Conservation (phyloP, 2,888 invertebrate species). For the Drosophila testacea region DNA sequence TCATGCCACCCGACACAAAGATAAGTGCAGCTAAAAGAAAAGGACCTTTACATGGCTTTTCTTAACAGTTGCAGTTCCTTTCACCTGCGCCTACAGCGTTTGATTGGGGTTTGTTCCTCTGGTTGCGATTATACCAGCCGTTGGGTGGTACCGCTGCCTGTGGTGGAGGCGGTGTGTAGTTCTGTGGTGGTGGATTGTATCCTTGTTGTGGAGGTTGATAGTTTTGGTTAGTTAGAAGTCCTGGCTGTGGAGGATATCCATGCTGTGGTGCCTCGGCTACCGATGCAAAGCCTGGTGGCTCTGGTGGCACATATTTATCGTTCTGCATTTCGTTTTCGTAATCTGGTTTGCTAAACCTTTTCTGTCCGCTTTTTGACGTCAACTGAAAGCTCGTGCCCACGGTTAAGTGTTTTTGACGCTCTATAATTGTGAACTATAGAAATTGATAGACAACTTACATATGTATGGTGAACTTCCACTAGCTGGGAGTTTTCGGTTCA, state of each 20-base stretch:
- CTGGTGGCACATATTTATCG: conserved; percentile 41
- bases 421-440: no score
- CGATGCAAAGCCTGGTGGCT: conserved; percentile 27
- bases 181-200: conserved; percentile 33
- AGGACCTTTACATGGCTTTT: not conserved
- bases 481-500: no score
- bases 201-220: conserved; percentile 31
- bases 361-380: not conserved
- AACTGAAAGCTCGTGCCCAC: not conserved
- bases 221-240: not conserved
- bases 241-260: conserved; percentile 8
- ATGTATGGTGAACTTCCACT: no score
- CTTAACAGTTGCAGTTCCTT: conserved; percentile 40
- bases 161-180: conserved; percentile 34
- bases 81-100: conserved; percentile 53
- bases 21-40: conserved; percentile 64
- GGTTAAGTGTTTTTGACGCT: no score
- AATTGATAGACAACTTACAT: no score
- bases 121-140: conserved; percentile 39
- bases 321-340: conserved; percentile 39
- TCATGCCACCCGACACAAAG: conserved; percentile 80
- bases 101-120: conserved; percentile 57
- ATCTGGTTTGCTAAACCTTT: not conserved
- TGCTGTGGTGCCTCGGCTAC: conserved; percentile 13
- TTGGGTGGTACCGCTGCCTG: conserved; percentile 14